phyloP scores from a whole-genome alignment of 2,888 invertebrate species.

The Lochmaea crataegi region DNA sequence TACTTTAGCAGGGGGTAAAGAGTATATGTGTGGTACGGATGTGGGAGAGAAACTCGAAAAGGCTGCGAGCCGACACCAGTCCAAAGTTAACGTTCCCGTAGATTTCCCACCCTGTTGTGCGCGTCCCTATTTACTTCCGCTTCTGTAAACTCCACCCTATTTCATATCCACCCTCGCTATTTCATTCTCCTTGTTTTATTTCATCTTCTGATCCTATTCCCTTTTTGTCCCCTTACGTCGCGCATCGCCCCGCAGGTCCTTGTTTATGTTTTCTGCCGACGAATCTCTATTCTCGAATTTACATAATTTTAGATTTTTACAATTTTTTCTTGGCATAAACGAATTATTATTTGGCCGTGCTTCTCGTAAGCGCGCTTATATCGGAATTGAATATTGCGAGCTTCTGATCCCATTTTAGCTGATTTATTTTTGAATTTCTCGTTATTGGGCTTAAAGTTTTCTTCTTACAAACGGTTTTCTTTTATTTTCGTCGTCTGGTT shows the following conservation, averaged over 20 bases:
- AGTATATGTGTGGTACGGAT: slow-evolving; percentile 46
- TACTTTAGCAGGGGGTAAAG: slow-evolving; percentile 44
- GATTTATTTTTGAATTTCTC: slow-evolving; percentile 37
- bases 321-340: slow-evolving; percentile 53
- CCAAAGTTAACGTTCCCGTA: slow-evolving; percentile 59
- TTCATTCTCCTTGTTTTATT: slow-evolving; percentile 67
- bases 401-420: slow-evolving; percentile 34
- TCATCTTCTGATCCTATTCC: slow-evolving; percentile 64
- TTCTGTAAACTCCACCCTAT: slow-evolving; percentile 68
- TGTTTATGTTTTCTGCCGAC: slow-evolving; percentile 60
- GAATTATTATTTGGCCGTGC: slow-evolving; percentile 48
- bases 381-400: slow-evolving; percentile 46
- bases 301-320: slow-evolving; percentile 64
- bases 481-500: slow-evolving; percentile 20
- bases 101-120: slow-evolving; percentile 61
- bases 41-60: slow-evolving; percentile 49
- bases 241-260: slow-evolving; percentile 49
- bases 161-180: slow-evolving; percentile 67
- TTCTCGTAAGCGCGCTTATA: slow-evolving; percentile 41
- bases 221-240: slow-evolving; percentile 31
- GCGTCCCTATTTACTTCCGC: slow-evolving; percentile 71
- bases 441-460: slow-evolving; percentile 20
- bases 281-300: slow-evolving; percentile 62
- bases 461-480: slow-evolving; percentile 15
- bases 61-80: slow-evolving; percentile 56